phyloP scores from a whole-genome alignment of 2,888 invertebrate species.

The Cataglyphis livida region DNA sequence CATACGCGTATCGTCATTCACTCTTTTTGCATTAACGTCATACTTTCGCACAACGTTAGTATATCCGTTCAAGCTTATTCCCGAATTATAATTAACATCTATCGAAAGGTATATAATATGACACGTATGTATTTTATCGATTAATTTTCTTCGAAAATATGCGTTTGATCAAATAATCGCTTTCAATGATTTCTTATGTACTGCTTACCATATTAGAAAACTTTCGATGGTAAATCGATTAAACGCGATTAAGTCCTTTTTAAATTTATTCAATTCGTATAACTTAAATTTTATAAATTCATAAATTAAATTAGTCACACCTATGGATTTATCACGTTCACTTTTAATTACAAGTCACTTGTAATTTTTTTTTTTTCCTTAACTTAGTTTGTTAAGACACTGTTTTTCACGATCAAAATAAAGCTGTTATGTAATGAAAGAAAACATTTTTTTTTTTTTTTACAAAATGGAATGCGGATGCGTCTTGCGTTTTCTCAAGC shows the following conservation, averaged over 20 bases:
- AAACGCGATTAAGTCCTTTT: neutral
- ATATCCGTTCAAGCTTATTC: neutral
- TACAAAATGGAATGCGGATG: constrained; percentile 14
- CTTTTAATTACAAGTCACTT: neutral
- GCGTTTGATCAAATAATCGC: neutral
- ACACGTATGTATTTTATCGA: constrained; percentile 33
- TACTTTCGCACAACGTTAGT: too few relatives aligned
- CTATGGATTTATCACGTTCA: constrained; percentile 1
- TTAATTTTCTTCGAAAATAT: neutral
- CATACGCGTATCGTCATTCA: constrained; percentile 29
- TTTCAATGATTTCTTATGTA: neutral
- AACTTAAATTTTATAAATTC: neutral
- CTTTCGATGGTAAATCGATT: neutral
- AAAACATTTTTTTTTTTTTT: neutral
- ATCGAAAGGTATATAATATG: neutral
- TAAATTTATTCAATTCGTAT: neutral
- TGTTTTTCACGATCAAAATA: constrained; percentile 1
- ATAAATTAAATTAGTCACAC: neutral
- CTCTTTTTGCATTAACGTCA: constrained; percentile 11
- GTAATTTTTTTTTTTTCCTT: neutral
- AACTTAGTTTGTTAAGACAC: neutral
- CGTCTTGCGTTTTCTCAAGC: constrained; percentile 37
- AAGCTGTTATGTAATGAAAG: constrained; percentile 5
- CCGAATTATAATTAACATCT: neutral
- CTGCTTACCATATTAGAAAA: neutral